Evolutionary conservation across 2,888 invertebrate species (phyloP).

Genomic region (Pocota personata): DNA sequence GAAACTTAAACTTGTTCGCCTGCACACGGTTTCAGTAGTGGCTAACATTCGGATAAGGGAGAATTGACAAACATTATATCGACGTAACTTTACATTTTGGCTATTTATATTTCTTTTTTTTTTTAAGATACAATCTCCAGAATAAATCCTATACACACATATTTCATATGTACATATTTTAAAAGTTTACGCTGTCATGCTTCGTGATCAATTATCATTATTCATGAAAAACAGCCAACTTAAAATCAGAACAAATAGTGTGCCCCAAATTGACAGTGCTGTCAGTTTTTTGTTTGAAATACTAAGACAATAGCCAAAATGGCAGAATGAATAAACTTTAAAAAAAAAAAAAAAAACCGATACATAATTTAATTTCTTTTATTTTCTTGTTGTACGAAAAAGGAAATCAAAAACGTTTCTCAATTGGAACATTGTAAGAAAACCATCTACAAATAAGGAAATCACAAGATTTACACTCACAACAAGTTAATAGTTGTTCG

Average conservation of each 20-base stretch:
- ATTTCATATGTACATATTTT: too few relatives aligned
- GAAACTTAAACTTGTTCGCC: too few relatives aligned
- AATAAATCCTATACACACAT: too few relatives aligned
- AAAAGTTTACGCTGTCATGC: too few relatives aligned
- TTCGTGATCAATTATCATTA: neutral
- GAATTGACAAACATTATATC: too few relatives aligned
- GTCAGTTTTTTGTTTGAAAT: neutral
- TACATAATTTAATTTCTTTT: neutral
- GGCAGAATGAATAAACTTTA: neutral
- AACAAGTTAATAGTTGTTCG: constrained; percentile 61
- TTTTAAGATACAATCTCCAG: too few relatives aligned
- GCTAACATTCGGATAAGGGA: too few relatives aligned
- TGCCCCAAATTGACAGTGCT: too few relatives aligned
- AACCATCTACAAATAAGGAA: constrained; percentile 66
- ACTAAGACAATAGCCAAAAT: neutral
- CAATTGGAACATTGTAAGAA: constrained; percentile 53
- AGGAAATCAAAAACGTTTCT: constrained; percentile 22
- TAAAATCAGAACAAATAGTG: neutral
- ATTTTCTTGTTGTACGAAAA: constrained; percentile 19
- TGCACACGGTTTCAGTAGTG: too few relatives aligned
- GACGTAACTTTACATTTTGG: too few relatives aligned
- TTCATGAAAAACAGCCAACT: neutral
- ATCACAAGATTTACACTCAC: constrained; percentile 46
- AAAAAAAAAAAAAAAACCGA: neutral
- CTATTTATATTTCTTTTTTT: too few relatives aligned